Conservation (phyloP, 2,888 invertebrate genomes). For the Melanotus villosus region DNA sequence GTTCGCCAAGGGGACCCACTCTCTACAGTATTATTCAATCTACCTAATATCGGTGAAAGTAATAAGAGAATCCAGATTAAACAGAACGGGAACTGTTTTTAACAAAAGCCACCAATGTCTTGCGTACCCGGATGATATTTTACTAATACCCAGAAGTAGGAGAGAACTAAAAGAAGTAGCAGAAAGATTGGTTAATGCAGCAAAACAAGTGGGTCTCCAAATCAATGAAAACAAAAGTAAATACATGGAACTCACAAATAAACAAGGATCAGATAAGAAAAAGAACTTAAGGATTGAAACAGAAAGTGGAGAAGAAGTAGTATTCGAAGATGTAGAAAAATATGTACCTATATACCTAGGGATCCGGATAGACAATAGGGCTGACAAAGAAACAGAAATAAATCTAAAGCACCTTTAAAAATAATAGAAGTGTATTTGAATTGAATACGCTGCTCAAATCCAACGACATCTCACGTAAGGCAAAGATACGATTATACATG, state of each 20-base stretch:
- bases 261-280: constrained; percentile 12
- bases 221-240: constrained; percentile 9
- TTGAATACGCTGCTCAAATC: constrained; percentile 8
- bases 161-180: constrained; percentile 16
- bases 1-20: constrained; percentile 3
- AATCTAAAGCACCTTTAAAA: constrained; percentile 1
- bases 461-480: constrained; percentile 15
- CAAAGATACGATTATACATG: constrained; percentile 2
- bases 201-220: constrained; percentile 10
- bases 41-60: background rate
- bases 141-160: background rate
- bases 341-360: constrained; percentile 14
- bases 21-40: constrained; percentile 9
- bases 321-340: constrained; percentile 12
- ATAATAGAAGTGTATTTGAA: background rate
- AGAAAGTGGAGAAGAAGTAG: constrained; percentile 13
- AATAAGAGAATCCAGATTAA: constrained; percentile 1
- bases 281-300: constrained; percentile 10
- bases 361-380: constrained; percentile 1
- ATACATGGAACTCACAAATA: constrained; percentile 2
- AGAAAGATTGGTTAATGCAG: background rate
- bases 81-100: constrained; percentile 1
- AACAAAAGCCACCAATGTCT: constrained; percentile 15
- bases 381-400: constrained; percentile 11
- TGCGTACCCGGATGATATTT: constrained; percentile 1